Conservation (phyloP, 2,888 invertebrate species). For the Drosophila greeni region DNA sequence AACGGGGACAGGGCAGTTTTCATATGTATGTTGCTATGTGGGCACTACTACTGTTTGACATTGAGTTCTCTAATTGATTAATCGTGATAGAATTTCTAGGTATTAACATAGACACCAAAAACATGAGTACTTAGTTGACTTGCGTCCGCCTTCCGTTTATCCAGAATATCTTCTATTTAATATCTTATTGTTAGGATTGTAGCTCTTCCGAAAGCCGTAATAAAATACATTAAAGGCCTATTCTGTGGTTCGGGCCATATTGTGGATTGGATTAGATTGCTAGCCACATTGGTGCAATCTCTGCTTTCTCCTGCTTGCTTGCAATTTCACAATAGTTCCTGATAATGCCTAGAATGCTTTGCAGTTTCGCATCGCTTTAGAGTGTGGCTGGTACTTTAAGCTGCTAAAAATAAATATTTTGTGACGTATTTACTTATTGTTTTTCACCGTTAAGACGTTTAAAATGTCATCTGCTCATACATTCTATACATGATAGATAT, state of each 20-base stretch:
- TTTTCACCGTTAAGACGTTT: constrained; percentile 32
- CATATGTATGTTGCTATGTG: constrained; percentile 43
- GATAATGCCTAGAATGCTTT: constrained; percentile 58
- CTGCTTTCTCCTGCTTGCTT: constrained; percentile 42
- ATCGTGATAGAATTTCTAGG: constrained; percentile 59
- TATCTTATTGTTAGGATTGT: constrained; percentile 45
- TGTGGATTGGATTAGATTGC: constrained; percentile 7
- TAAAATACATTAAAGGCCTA: constrained; percentile 23
- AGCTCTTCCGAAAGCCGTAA: constrained; percentile 36
- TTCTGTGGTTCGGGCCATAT: constrained; percentile 38
- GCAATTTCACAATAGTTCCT: constrained; percentile 69
- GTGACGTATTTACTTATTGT: constrained; percentile 19
- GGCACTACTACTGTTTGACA: constrained; percentile 55
- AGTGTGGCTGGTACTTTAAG: constrained; percentile 23
- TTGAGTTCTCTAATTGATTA: constrained; percentile 47
- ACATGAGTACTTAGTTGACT: constrained; percentile 59
- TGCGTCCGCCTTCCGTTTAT: constrained; percentile 18
- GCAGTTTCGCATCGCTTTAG: constrained; percentile 26
- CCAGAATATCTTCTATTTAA: constrained; percentile 21
- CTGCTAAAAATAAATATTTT: constrained; percentile 37
- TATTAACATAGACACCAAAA: constrained; percentile 72
- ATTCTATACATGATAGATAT: constrained; percentile 21
- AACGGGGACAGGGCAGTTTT: constrained; percentile 1
- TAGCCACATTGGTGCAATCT: constrained; percentile 26
- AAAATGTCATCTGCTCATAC: constrained; percentile 54